phyloP scores from a whole-genome alignment of 2,888 invertebrate genomes.

The Conomelus anceps region DNA sequence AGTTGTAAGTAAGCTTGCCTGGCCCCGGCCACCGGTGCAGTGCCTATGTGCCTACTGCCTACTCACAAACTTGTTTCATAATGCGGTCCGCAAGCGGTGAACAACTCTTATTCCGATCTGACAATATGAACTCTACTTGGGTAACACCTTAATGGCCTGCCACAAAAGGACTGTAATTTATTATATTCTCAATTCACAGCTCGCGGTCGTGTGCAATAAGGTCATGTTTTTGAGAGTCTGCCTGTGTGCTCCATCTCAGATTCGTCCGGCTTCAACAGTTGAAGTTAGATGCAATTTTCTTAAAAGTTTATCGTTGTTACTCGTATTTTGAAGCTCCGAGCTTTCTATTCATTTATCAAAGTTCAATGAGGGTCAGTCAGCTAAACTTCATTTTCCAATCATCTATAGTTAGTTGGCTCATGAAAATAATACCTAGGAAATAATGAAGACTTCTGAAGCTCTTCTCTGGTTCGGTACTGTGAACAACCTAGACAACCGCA shows the following conservation, averaged over 20 bases:
- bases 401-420: not conserved
- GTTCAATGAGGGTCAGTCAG: not conserved
- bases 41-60: not conserved
- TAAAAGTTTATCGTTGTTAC: not conserved
- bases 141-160: not conserved
- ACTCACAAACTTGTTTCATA: not conserved
- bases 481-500: no score
- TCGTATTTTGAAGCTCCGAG: not conserved
- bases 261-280: not conserved
- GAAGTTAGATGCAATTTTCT: no score
- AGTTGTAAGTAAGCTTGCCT: no score
- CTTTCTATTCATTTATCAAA: not conserved
- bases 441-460: not conserved
- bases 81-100: not conserved
- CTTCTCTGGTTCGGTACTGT: not conserved
- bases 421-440: not conserved
- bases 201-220: not conserved
- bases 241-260: not conserved
- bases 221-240: not conserved
- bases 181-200: not conserved
- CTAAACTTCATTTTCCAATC: not conserved
- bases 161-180: not conserved
- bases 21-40: not conserved
- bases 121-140: not conserved
- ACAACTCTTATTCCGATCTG: not conserved